phyloP scores from a whole-genome alignment of 1,140 invertebrate genomes.

The Bombus confusus region DNA sequence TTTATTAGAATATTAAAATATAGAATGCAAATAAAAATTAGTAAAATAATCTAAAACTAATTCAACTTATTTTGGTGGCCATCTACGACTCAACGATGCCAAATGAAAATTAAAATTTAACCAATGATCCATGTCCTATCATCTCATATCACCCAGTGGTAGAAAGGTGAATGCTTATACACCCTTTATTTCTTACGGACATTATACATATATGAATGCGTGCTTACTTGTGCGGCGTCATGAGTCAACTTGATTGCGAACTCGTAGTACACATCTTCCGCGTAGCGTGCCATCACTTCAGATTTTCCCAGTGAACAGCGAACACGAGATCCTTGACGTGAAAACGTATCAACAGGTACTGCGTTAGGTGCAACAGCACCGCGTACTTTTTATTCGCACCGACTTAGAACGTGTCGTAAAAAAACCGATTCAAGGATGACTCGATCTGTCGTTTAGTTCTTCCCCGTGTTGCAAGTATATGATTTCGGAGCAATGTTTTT shows the following conservation, averaged over 20 bases:
- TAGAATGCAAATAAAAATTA: not conserved
- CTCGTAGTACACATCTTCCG: slow-evolving; percentile 82
- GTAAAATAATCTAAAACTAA: not conserved
- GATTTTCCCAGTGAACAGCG: slow-evolving; percentile 30
- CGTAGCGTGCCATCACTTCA: slow-evolving; percentile 55
- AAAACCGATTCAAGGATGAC: slow-evolving; percentile 33
- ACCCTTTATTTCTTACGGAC: not conserved
- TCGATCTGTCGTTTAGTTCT: slow-evolving; percentile 25
- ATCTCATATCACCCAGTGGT: too few relatives aligned
- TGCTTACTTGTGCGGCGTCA: slow-evolving; percentile 82
- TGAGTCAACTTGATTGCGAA: slow-evolving; percentile 81
- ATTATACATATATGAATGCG: too few relatives aligned
- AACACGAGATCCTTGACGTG: slow-evolving; percentile 32
- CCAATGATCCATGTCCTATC: too few relatives aligned
- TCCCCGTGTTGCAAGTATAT: too few relatives aligned
- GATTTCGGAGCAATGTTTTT: not conserved
- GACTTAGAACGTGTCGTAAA: not conserved
- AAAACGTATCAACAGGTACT: slow-evolving; percentile 52
- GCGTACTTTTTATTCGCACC: slow-evolving; percentile 51
- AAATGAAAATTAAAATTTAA: too few relatives aligned
- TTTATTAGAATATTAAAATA: not conserved
- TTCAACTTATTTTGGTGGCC: not conserved
- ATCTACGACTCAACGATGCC: too few relatives aligned
- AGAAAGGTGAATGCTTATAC: not conserved
- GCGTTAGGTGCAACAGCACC: slow-evolving; percentile 13